These are phyloP conservation scores for Hyles euphorbiae DNA, from an alignment of 1,140 invertebrate species.

Conservation along the genomic window DNA sequence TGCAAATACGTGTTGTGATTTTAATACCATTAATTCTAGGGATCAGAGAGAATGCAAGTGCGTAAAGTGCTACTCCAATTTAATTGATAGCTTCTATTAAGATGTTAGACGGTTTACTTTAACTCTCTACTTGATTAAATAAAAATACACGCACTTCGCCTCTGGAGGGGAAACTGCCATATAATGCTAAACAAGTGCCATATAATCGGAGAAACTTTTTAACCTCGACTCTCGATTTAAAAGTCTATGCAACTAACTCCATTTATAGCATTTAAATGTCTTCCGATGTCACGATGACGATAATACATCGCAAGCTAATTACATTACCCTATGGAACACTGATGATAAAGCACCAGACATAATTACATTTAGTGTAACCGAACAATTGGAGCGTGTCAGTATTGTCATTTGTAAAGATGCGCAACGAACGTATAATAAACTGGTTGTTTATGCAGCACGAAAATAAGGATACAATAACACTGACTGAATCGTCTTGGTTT, in stretches of 20 bases:
- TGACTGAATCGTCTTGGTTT: slow-evolving; percentile 11
- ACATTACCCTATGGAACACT: slow-evolving; percentile 8
- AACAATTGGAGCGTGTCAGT: slow-evolving; percentile 28
- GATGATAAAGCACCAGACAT: slow-evolving; percentile 9
- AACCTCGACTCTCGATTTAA: too few relatives aligned
- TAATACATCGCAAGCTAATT: background rate
- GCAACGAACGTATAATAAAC: slow-evolving; percentile 35
- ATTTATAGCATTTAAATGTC: slow-evolving; percentile 4
- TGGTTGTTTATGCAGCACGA: slow-evolving; percentile 20
- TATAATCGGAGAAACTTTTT: too few relatives aligned
- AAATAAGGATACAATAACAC: slow-evolving; percentile 22
- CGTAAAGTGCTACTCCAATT: slow-evolving; percentile 7
- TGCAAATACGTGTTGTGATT: slow-evolving; percentile 15
- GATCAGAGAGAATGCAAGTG: slow-evolving; percentile 3
- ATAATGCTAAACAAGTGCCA: too few relatives aligned
- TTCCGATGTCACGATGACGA: slow-evolving; percentile 16
- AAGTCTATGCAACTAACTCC: too few relatives aligned
- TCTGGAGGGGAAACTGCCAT: too few relatives aligned
- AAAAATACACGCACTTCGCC: too few relatives aligned
- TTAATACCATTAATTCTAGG: background rate
- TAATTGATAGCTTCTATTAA: slow-evolving; percentile 15
- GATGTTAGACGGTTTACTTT: background rate
- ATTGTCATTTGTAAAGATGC: slow-evolving; percentile 20
- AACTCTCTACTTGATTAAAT: too few relatives aligned
- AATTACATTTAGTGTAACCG: slow-evolving; percentile 17